Evolutionary conservation across 2,888 invertebrate species (phyloP), one percentile per base, ranked within the genome.

Genomic region (Dicyrtomina minuta): DNA sequence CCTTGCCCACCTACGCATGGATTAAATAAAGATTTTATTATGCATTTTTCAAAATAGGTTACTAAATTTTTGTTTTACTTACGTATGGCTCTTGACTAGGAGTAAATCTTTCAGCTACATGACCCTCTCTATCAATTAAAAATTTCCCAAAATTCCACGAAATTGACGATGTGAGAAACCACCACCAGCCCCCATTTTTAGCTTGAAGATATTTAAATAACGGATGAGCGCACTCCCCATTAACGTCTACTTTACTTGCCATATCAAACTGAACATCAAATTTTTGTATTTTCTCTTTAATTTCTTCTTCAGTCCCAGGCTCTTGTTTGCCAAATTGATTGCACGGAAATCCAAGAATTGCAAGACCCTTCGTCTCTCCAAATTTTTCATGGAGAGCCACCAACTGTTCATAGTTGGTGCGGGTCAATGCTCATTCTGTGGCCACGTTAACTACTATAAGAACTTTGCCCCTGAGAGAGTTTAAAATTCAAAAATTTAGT

Each of bases 81-180:
- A 80, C 80, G 51, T 79, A 77, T 15, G 82, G 82, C 70, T 81
- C 80, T 0, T 84, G 84, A 39, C 86, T 87, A 6, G 90, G 88
- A 0, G 86, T 87, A 74, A 87, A 87, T 71, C 90, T 83, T 74
- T 87, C 87, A 8, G 89, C 88, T 0, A 89, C 89, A 39, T 86
- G 83, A 0, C 92, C 92, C 69, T 89, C 83, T 79, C 86, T 87
- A 80, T 92, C 87, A 33, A 93, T 84, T 43, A 94, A 84, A 82
- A 93, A 94, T 81, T 94, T 94, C 0, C 91, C 89, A 80, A 92
- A 94, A 82, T 94, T 93, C 93, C 93, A 93, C 80, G 92, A 92
- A 76, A 93, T 91, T 73, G 87, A 87, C 80, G 89, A 77, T 75
- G 76, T 77, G 15, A 79, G 61, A 49, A 70, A 60, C 39, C 51